Evolutionary conservation across 2,113 vertebrate species (phyloP), one percentile per base, ranked within the genome.

Genomic region (Ciconia boyciana): DNA sequence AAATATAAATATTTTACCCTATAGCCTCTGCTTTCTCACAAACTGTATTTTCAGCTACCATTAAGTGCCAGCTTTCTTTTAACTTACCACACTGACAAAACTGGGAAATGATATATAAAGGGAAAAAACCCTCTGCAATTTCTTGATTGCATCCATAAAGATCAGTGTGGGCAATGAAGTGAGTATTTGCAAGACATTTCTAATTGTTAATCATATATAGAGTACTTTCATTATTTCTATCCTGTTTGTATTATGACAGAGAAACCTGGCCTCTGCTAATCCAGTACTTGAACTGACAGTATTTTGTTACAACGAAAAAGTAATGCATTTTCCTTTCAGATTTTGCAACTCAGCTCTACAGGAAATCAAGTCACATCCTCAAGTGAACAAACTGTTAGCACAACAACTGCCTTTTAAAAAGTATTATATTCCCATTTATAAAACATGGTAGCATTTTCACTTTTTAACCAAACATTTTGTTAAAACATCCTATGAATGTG

Each of bases 401-500:
- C 43, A 87, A 80, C 36, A 90, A 24, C 11, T 46, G 48, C 5
- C n/a, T 94, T 96, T 75, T 66, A 39, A 80, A 84, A 55, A 60
- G 9, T 82, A 89, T 76, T 95, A 24, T 36, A 60, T 93, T 96
- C 49, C 18, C n/a, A 54, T 77, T 95, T 79, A 81, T 39, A 95
- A 93, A 95, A 90, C 44, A 58, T n/a, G 31, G 62, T 80, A 70
- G 8, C 32, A 43, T 88, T 96, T 94, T 96, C 61, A 36, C 29
- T 75, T 94, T 93, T 92, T 77, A 90, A 58, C 17, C 54, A 48
- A 68, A 89, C 41, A 71, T 49, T 87, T 91, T 83, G 46, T 36
- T 36, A 69, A 95, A 96, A 85, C 28, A 49, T 41, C 32, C 46
- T 66, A n/a, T 44, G 17, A 75, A 65, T 65, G 16, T 58, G 25